A percentile compares a stretch with the other conserved stretches of the same genome.
Evolutionary conservation across 2,797 vertebrate genomes (phyloP).

Genomic region (Neosilurus hyrtlii): DNA sequence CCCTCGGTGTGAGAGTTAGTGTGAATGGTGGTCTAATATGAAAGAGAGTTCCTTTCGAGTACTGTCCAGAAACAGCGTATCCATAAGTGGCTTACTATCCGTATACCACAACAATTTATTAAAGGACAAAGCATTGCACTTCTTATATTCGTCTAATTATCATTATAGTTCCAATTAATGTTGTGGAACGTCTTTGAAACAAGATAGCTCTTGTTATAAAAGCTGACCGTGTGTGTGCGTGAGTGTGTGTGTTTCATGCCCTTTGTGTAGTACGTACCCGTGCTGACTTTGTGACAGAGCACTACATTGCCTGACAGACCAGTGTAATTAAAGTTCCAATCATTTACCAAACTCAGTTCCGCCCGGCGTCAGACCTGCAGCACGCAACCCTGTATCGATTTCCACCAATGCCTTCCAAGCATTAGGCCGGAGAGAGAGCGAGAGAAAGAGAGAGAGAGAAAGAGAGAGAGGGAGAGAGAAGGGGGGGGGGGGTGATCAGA

Average conservation of each 20-base stretch:
- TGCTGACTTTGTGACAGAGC: constrained; percentile 84
- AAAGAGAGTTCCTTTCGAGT: neutral
- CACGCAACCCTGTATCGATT: constrained; percentile 79
- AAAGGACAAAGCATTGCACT: neutral
- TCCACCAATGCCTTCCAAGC: constrained; percentile 69
- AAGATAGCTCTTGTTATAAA: neutral
- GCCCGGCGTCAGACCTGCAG: constrained; percentile 79
- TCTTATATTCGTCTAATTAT: neutral
- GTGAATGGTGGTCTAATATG: neutral
- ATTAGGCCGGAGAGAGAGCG: constrained; percentile 55
- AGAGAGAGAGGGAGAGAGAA: constrained; percentile 1
- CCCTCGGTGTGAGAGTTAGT: too few relatives aligned
- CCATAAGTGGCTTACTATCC: neutral
- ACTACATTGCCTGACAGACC: constrained; percentile 88
- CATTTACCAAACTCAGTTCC: constrained; percentile 89
- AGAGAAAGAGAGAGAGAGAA: constrained; percentile 16
- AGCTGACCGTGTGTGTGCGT: neutral
- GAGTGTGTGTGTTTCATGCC: constrained; percentile 74
- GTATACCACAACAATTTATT: neutral
- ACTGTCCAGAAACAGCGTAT: neutral
- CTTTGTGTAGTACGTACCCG: constrained; percentile 83
- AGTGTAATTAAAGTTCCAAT: constrained; percentile 97
- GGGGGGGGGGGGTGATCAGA: neutral
- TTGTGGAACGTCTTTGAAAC: neutral
- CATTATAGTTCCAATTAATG: neutral